A percentile compares a stretch with the other conserved stretches of the same genome.
Conservation (phyloP, 2,888 invertebrate species). For the Athrips mouffetella region DNA sequence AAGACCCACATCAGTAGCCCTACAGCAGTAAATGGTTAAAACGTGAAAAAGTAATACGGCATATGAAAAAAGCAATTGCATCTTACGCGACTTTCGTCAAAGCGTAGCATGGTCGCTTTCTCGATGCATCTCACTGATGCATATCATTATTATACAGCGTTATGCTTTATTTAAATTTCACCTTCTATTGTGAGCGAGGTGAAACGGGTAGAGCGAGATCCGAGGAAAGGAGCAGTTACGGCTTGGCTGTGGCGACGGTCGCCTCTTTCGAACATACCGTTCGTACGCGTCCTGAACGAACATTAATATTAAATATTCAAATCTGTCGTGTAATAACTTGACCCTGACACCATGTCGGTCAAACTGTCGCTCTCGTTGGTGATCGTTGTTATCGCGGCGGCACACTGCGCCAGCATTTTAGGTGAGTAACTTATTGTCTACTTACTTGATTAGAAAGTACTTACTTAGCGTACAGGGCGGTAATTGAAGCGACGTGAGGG, state of each 20-base stretch:
- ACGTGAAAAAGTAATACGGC: constrained; percentile 2
- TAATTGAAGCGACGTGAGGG: constrained; percentile 18
- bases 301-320: constrained; percentile 28
- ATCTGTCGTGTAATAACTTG: constrained; percentile 13
- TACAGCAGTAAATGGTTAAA: not conserved
- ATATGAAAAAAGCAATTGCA: constrained; percentile 7
- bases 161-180: constrained; percentile 77
- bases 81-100: constrained; percentile 6
- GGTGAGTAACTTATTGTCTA: constrained; percentile 60
- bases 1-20: too few relatives aligned
- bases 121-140: constrained; percentile 66
- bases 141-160: constrained; percentile 62
- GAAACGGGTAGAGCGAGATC: constrained; percentile 67
- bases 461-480: constrained; percentile 19
- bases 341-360: constrained; percentile 53
- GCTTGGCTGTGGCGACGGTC: constrained; percentile 58
- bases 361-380: constrained; percentile 59
- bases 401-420: constrained; percentile 61
- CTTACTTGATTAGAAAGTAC: constrained; percentile 36
- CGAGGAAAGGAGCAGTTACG: constrained; percentile 68
- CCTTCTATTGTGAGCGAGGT: constrained; percentile 75
- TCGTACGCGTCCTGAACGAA: constrained; percentile 35
- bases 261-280: constrained; percentile 45
- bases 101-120: constrained; percentile 53
- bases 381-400: constrained; percentile 44